These are phyloP conservation scores for Perognathus longimembris DNA, from an alignment of 2,113 vertebrate genomes.

Conservation along the genomic window DNA sequence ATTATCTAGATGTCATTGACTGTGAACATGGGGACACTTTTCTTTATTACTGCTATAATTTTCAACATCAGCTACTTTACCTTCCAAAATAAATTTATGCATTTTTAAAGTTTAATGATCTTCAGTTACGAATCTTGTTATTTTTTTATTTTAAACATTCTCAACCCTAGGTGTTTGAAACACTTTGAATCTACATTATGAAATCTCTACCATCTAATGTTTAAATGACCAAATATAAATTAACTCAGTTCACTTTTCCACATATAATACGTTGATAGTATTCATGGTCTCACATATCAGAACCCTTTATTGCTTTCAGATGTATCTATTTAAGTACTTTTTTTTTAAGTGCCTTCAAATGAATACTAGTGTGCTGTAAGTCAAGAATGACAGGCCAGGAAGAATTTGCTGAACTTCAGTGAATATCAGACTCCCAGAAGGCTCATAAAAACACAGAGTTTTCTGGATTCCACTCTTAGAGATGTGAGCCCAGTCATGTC, in stretches of 20 bases:
- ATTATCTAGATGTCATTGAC: conserved; percentile 80
- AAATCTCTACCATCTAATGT: neutral
- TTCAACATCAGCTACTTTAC: conserved; percentile 75
- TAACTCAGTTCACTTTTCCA: neutral
- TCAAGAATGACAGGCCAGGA: neutral
- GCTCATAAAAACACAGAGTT: neutral
- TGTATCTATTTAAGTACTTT: neutral
- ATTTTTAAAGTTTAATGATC: conserved; percentile 63
- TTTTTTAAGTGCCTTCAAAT: neutral
- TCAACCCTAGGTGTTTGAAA: neutral
- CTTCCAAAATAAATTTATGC: conserved; percentile 69
- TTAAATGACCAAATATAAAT: neutral
- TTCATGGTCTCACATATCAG: neutral
- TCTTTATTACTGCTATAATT: conserved; percentile 79
- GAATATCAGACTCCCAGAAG: neutral
- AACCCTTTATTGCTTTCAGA: conserved; percentile 12
- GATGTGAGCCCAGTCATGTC: neutral
- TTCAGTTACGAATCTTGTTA: conserved; percentile 27
- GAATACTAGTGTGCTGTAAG: neutral
- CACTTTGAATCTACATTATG: neutral
- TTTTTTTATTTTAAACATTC: conserved; percentile 32
- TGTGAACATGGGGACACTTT: conserved; percentile 76
- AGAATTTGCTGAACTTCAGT: neutral
- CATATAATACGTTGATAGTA: neutral
- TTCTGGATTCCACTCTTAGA: neutral